Percentiles rank a stretch among this genome's conserved stretches.
These are phyloP conservation scores for Pseudoatta argentina DNA, from an alignment of 1,140 invertebrate species.

Conservation along the genomic window DNA sequence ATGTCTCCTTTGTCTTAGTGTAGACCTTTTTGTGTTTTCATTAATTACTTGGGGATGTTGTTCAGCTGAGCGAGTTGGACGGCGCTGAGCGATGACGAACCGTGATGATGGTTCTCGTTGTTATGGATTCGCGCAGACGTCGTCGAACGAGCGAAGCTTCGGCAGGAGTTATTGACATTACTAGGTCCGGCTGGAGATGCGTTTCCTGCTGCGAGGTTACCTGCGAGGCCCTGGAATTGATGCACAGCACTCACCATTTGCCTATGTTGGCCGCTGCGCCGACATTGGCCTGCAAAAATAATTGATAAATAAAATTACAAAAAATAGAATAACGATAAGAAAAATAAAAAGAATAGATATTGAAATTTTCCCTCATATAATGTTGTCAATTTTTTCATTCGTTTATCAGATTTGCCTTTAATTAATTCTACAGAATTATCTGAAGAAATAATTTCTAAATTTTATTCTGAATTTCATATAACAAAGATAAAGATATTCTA, in stretches of 20 bases:
- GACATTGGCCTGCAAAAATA: constrained; percentile 73
- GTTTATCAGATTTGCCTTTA: background rate
- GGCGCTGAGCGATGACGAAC: constrained; percentile 68
- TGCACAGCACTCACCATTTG: constrained; percentile 90
- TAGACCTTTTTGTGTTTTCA: constrained; percentile 77
- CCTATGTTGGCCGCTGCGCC: constrained; percentile 72
- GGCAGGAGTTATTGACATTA: constrained; percentile 68
- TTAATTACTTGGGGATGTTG: constrained; percentile 82
- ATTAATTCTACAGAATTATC: background rate
- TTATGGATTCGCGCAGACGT: constrained; percentile 65
- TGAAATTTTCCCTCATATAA: constrained; percentile 22
- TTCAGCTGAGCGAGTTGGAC: constrained; percentile 71
- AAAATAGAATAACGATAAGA: background rate
- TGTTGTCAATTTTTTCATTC: background rate
- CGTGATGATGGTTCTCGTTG: constrained; percentile 71
- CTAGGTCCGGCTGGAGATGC: constrained; percentile 71
- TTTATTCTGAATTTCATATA: background rate
- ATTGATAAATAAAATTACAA: background rate
- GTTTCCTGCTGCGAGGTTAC: constrained; percentile 80
- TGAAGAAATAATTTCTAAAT: background rate
- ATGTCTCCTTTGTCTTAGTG: constrained; percentile 76
- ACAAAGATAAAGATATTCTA: too few species aligned
- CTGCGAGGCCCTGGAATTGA: constrained; percentile 88
- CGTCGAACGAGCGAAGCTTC: constrained; percentile 67
- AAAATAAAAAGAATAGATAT: constrained; percentile 5